Evolutionary conservation across 2,113 vertebrate species (phyloP), one percentile per base, ranked within the genome.

Genomic region (Indri indri): DNA sequence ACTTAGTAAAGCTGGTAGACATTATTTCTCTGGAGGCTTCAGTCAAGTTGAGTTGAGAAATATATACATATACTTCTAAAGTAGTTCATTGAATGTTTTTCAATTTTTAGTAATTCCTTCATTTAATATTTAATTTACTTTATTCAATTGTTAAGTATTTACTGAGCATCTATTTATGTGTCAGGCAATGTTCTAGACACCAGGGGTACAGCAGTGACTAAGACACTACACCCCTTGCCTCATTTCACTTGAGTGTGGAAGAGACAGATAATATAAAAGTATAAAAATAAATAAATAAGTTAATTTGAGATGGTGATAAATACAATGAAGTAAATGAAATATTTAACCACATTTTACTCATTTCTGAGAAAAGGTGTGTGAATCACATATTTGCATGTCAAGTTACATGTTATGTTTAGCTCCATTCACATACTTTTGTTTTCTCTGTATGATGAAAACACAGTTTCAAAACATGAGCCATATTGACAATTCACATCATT

Each of bases 391-490:
- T 85, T 85, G 37, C 42, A 34, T 1, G 10, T 90, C 73, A 71
- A 45, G 63, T 70, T 87, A 59, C 6, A n/a, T 86, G 27, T 70
- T 52, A 42, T 23, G 9, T 59, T 84, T 89, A 65, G 34, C 23
- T 66, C 45, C 59, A 20, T 71, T 59, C 52, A 61, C 30, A 63
- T 47, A 68, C 47, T 96, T 92, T 71, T 45, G 10, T 47, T 63
- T 65, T 81, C 13, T 52, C 22, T 70, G 13, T 87, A 27, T 40
- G 22, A 87, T 66, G 54, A 96, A 92, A 87, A 91, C 50, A 79
- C 50, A 79, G 22, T 82, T 86, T 95, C 45, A 89, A 68, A 89
- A 91, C 70, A 63, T n/a, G 25, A 82, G 52, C 66, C 63, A 90
- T 42, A 65, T 16, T 40, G 47, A 88, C 50, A 74, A 40, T 81